Percentiles rank a stretch among this genome's conserved stretches.
Conservation (phyloP, 2,113 vertebrate species). For the Glaucidium brasilianum region DNA sequence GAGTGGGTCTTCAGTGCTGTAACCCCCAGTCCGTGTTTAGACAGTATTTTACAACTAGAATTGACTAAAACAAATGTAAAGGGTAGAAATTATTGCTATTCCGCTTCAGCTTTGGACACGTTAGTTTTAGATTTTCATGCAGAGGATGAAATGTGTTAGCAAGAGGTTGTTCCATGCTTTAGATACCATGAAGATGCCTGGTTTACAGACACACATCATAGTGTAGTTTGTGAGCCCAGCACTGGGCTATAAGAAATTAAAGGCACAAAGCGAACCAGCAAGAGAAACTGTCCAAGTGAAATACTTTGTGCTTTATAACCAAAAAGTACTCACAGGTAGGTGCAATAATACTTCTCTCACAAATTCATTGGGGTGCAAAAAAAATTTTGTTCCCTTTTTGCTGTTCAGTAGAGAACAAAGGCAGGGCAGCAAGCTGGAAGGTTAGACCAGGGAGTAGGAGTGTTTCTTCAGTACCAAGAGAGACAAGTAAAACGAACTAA, state of each 20-base stretch:
- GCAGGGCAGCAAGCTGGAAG: neutral
- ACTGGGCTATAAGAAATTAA: neutral
- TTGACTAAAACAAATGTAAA: conserved; percentile 42
- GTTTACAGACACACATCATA: accelerated
- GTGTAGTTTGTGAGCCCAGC: no score
- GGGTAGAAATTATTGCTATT: neutral
- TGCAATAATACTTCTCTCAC: neutral
- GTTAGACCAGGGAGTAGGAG: neutral
- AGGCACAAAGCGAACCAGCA: neutral
- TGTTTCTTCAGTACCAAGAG: neutral
- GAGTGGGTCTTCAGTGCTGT: conserved; percentile 21
- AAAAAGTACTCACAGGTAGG: neutral
- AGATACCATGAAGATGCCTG: neutral
- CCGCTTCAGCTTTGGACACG: neutral
- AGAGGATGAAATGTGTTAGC: neutral
- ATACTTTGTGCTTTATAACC: neutral
- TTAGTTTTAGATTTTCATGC: conserved; percentile 31
- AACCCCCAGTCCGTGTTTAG: neutral
- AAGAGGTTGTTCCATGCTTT: neutral
- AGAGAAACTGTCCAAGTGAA: neutral
- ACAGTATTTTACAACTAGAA: conserved; percentile 44
- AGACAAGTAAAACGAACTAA: neutral
- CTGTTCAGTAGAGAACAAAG: neutral
- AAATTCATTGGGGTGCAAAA: neutral
- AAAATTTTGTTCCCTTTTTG: neutral